Evolutionary conservation across 2,888 invertebrate genomes (phyloP), one percentile per base, ranked within the genome.

Genomic region (Eustalomyia histrio): DNA sequence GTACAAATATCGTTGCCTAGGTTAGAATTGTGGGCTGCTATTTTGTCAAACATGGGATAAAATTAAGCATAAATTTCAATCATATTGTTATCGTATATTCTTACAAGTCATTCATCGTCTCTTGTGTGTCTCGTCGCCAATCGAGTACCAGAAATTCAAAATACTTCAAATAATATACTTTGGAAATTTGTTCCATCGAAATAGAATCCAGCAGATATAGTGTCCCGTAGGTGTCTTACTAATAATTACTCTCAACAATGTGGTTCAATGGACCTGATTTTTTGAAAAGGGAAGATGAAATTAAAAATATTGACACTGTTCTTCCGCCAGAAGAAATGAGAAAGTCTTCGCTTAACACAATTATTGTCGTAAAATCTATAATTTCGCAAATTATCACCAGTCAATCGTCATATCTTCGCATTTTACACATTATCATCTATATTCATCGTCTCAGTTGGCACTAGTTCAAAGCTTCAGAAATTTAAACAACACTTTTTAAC

Each of bases 401-500:
- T 10, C 39, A 39, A 39, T 39, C 39, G 2, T 39, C 39, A 12
- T 39, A 39, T 39, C 39, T 39, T 39, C 39, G 39, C 2, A 39
- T 39, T 39, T 10, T 39, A 9, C 39, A 39, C 12, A 39, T 39
- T 10, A 39, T 39, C 39, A 12, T 10, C 2, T 39, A 39, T 12
- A 10, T 39, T 39, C 39, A 39, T 39, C 39, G 39, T 10, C 10
- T 39, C n/a, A n/a, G n/a, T n/a, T n/a, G n/a, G n/a, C n/a, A n/a
- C 33, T 3, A 14, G n/a, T 6, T 33, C 6, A 33, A 33, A 33
- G 14, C 14, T 57, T 6, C 8, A 24, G 4, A 5, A 16, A 18
- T 52, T 64, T 8, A 64, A 64, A 52, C 29, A 64, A 60, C 16
- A 24, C 33, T 64, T 24, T 52, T 52, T 4, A 8, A 50, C 1